Conservation (phyloP, 2,797 vertebrate species). For the Sebastes taczanowskii region DNA sequence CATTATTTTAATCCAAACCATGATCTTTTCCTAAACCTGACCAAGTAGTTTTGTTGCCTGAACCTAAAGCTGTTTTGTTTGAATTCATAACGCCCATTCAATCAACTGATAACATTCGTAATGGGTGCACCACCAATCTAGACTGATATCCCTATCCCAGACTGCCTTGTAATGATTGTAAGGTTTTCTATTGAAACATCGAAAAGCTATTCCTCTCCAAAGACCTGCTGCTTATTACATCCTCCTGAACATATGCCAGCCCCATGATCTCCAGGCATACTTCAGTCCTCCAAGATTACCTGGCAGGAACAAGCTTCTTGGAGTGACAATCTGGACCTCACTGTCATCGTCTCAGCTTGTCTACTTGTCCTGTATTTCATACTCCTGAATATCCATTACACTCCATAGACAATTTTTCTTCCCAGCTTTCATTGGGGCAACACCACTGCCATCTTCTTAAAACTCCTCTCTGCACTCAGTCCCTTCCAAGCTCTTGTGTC, state of each 20-base stretch:
- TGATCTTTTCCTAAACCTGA: neutral
- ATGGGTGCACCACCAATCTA: neutral
- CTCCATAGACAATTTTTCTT: neutral
- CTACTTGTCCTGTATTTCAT: neutral
- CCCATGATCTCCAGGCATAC: neutral
- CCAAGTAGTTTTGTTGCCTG: too few relatives aligned
- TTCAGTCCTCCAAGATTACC: neutral
- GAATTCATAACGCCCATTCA: neutral
- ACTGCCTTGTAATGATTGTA: neutral
- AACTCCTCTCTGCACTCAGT: neutral
- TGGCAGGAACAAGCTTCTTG: neutral
- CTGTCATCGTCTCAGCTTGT: neutral
- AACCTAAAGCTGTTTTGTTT: too few relatives aligned
- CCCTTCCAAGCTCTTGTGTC: neutral
- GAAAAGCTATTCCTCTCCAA: neutral
- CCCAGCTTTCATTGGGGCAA: neutral
- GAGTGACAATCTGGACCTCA: neutral
- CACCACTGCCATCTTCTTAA: neutral
- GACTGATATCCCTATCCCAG: neutral
- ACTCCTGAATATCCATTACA: too few relatives aligned
- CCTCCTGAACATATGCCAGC: neutral
- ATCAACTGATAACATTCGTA: neutral
- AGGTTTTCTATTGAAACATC: neutral
- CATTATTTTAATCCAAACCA: neutral
- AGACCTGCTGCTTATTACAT: neutral